Conservation (phyloP, 2,113 vertebrate genomes). For the Taurulus bubalis region DNA sequence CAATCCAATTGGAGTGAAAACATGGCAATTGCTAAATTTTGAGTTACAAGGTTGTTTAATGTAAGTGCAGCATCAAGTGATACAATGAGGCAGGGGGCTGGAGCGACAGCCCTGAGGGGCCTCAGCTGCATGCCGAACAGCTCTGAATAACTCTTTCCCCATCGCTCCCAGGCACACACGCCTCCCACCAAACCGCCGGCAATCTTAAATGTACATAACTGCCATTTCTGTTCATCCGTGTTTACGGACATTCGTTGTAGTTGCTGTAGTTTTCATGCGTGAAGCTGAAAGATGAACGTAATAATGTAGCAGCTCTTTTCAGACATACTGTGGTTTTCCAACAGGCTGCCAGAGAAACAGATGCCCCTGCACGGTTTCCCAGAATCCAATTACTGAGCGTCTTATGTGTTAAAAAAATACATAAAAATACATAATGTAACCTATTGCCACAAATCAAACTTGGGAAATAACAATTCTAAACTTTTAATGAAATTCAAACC, state of each 20-base stretch:
- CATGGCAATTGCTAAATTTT: constrained; percentile 17
- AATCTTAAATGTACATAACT: constrained; percentile 12
- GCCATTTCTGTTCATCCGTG: constrained; percentile 15
- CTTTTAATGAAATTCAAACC: constrained; percentile 14
- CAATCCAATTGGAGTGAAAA: constrained; percentile 18
- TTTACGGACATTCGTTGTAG: constrained; percentile 5
- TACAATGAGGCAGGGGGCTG: constrained; percentile 25
- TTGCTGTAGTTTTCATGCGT: constrained; percentile 7
- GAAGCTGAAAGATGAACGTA: constrained; percentile 1
- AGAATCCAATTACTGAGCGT: constrained; percentile 25
- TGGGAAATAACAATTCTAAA: constrained; percentile 10
- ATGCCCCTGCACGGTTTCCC: constrained; percentile 9
- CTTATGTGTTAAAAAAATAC: neutral
- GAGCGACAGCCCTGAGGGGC: constrained; percentile 43
- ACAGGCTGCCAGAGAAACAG: constrained; percentile 1
- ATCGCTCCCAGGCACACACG: constrained; percentile 39
- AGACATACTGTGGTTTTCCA: constrained; percentile 8
- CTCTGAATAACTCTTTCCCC: constrained; percentile 52
- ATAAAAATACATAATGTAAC: neutral
- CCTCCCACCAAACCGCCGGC: constrained; percentile 15
- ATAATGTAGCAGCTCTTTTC: constrained; percentile 18
- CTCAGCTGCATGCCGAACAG: constrained; percentile 71
- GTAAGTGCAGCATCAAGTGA: constrained; percentile 34
- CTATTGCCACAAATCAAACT: constrained; percentile 4
- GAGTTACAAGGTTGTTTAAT: constrained; percentile 5